Conservation (phyloP, 1,140 invertebrate genomes). For the Neotoxoptera formosana region DNA sequence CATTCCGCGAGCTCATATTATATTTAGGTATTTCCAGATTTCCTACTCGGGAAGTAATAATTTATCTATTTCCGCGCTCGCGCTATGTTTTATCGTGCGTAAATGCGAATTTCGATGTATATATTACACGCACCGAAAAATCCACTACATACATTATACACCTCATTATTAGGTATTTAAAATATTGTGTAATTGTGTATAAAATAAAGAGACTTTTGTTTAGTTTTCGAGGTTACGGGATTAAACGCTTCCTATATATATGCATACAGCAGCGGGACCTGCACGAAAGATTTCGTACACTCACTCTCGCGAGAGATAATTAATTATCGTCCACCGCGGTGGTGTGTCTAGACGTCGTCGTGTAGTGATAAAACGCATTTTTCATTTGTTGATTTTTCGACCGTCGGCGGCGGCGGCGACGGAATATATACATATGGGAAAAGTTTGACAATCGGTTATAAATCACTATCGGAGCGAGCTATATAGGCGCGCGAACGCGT, state of each 20-base stretch:
- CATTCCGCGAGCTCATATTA: no score
- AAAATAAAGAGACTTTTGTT: constrained; percentile 4
- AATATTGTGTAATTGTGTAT: neutral
- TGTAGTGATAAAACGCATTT: constrained; percentile 36
- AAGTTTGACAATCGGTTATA: constrained; percentile 55
- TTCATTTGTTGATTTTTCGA: constrained; percentile 45
- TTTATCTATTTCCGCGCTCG: neutral
- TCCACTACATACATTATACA: no score
- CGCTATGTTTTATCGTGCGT: neutral
- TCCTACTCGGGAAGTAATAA: no score
- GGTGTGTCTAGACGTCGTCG: constrained; percentile 47
- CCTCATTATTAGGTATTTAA: neutral
- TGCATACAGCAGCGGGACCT: neutral
- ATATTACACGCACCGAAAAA: no score
- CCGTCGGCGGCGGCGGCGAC: neutral
- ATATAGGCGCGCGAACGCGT: neutral
- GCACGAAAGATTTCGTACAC: constrained; percentile 37
- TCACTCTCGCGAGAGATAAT: constrained; percentile 21
- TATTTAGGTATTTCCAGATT: no score
- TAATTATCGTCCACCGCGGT: constrained; percentile 50
- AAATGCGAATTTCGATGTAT: neutral
- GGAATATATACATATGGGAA: neutral
- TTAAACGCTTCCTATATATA: neutral
- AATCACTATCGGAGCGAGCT: constrained; percentile 31
- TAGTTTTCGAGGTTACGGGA: neutral